Evolutionary conservation across 1,140 invertebrate species (phyloP).

Genomic region (Propsilocerus akamusi): DNA sequence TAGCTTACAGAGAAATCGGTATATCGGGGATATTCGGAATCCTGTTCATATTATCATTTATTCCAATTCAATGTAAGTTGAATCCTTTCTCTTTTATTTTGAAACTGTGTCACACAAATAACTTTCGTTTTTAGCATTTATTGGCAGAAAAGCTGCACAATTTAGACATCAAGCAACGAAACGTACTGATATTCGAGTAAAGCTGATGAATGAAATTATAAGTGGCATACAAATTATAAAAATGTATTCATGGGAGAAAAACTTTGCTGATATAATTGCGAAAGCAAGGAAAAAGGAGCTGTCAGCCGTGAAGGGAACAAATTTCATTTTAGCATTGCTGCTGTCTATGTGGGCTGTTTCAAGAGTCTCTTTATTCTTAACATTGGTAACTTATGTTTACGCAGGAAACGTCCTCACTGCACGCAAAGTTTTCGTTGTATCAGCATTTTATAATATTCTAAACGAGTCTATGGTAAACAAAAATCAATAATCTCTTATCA

Average conservation of each 20-base stretch:
- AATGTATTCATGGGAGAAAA: constrained; percentile 82
- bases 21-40: constrained; percentile 57
- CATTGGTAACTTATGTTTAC: constrained; percentile 37
- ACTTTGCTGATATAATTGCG: constrained; percentile 49
- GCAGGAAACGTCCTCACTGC: constrained; percentile 34
- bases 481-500: no score
- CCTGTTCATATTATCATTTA: constrained; percentile 54
- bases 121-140: constrained; percentile 31
- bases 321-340: constrained; percentile 23
- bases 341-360: constrained; percentile 30
- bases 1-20: constrained; percentile 57
- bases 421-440: constrained; percentile 33
- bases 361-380: constrained; percentile 41
- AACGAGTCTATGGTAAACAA: constrained; percentile 30
- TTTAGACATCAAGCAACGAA: constrained; percentile 28
- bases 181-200: constrained; percentile 61
- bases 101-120: not conserved
- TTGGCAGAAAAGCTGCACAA: constrained; percentile 47
- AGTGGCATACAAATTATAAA: constrained; percentile 66
- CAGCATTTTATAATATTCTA: constrained; percentile 30
- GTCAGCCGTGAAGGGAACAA: constrained; percentile 30
- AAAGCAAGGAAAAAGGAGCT: constrained; percentile 25
- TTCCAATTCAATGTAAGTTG: constrained; percentile 58
- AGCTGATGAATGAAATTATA: constrained; percentile 71
- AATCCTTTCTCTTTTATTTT: not conserved